These are phyloP conservation scores for Neomicropteryx cornuta DNA, from an alignment of 1,140 invertebrate species.

Conservation along the genomic window DNA sequence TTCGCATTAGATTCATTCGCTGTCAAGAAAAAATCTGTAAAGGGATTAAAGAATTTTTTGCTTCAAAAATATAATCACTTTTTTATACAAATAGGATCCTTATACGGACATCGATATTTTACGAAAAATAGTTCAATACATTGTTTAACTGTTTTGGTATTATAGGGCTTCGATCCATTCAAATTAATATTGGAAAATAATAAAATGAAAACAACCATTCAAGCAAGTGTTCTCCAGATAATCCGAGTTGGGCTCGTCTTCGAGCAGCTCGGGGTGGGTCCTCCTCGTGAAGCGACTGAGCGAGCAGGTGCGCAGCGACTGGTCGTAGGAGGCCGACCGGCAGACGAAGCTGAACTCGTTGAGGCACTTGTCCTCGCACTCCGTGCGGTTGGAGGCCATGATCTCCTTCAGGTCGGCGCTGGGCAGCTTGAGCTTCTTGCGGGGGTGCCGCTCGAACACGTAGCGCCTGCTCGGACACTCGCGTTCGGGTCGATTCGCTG, in stretches of 20 bases:
- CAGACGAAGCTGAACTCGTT: constrained; percentile 83
- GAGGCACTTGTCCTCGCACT: constrained; percentile 83
- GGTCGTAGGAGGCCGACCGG: constrained; percentile 73
- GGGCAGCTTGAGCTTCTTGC: constrained; percentile 70
- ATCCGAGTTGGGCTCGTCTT: constrained; percentile 77
- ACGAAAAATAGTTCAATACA: too few species aligned
- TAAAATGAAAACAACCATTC: too few species aligned
- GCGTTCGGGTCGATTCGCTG: constrained; percentile 71
- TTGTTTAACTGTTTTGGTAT: too few species aligned
- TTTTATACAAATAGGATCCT: too few species aligned
- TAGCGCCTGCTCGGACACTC: constrained; percentile 80
- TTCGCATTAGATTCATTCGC: too few species aligned
- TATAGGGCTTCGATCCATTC: too few species aligned
- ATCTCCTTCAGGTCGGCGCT: constrained; percentile 69
- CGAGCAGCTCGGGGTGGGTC: constrained; percentile 70
- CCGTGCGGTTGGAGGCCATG: constrained; percentile 68
- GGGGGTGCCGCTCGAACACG: constrained; percentile 75
- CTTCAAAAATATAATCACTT: too few species aligned
- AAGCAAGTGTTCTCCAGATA: constrained; percentile 87
- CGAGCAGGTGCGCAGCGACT: constrained; percentile 61
- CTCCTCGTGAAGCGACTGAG: constrained; percentile 69
- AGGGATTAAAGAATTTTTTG: too few species aligned
- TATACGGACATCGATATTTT: too few species aligned
- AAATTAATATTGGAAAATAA: too few species aligned
- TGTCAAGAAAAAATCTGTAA: too few species aligned